phyloP scores from a whole-genome alignment of 1,140 invertebrate species.

The Penaeus indicus region DNA sequence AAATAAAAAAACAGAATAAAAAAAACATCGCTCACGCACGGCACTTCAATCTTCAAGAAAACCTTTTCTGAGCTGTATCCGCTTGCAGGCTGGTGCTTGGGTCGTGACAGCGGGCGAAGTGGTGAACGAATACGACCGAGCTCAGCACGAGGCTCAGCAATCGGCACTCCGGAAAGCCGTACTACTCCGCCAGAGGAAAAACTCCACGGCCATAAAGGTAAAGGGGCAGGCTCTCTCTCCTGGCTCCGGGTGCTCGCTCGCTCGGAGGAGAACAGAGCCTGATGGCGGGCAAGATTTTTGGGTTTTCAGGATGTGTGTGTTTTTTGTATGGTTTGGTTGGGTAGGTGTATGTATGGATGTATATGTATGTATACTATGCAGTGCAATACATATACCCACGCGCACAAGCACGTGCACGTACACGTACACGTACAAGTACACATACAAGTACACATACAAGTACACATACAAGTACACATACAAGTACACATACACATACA shows the following conservation, averaged over 20 bases:
- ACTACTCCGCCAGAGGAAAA: constrained; percentile 49
- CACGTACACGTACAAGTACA: too few relatives aligned
- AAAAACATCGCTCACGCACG: too few relatives aligned
- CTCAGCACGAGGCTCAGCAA: constrained; percentile 53
- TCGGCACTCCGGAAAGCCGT: constrained; percentile 48
- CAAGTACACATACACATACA: neutral
- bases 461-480: neutral
- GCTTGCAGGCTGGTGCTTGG: constrained; percentile 48
- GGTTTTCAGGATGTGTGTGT: too few relatives aligned
- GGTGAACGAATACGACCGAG: constrained; percentile 56
- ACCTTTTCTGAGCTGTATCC: neutral
- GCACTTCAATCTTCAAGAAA: too few relatives aligned
- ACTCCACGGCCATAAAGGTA: constrained; percentile 59
- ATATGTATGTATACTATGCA: neutral
- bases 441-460: neutral
- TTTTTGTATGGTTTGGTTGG: too few relatives aligned
- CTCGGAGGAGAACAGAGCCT: too few relatives aligned
- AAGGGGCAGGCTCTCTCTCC: neutral
- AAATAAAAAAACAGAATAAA: too few relatives aligned
- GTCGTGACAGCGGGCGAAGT: constrained; percentile 54
- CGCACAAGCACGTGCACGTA: too few relatives aligned
- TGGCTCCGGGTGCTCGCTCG: too few relatives aligned
- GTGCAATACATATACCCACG: too few relatives aligned
- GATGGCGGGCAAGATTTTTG: too few relatives aligned
- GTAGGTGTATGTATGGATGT: neutral